A percentile compares a stretch with the other conserved stretches of the same genome.
Evolutionary conservation across 1,140 invertebrate species (phyloP).

Genomic region (Drosophila malerkotliana): DNA sequence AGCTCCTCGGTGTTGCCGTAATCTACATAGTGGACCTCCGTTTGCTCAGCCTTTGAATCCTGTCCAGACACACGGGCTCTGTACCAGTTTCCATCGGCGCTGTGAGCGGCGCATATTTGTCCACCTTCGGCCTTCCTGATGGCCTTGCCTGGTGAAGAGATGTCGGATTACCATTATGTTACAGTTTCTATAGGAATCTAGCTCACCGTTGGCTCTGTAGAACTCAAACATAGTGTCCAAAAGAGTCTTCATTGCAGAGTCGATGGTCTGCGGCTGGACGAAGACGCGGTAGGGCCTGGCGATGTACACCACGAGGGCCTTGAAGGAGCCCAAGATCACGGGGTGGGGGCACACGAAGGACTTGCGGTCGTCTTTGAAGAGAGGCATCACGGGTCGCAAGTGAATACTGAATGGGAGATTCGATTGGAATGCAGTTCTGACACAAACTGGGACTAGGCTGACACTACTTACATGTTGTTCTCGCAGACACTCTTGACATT

Average conservation of each 20-base stretch:
- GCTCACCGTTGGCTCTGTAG: slow-evolving; percentile 85
- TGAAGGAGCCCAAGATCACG: slow-evolving; percentile 57
- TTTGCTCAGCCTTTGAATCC: slow-evolving; percentile 71
- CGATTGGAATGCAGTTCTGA: too few relatives aligned
- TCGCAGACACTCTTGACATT: slow-evolving; percentile 78
- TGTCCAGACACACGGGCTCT: slow-evolving; percentile 86
- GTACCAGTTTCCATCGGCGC: slow-evolving; percentile 88
- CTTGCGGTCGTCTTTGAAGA: slow-evolving; percentile 70
- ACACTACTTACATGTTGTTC: slow-evolving; percentile 67
- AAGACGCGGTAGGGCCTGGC: slow-evolving; percentile 85
- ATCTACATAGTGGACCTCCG: slow-evolving; percentile 89
- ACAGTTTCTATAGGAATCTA: too few relatives aligned
- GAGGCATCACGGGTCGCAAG: slow-evolving; percentile 72
- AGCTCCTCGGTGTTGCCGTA: slow-evolving; percentile 90
- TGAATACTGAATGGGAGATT: slow-evolving; percentile 48
- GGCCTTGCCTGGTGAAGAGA: slow-evolving; percentile 33
- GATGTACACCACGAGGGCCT: slow-evolving; percentile 57
- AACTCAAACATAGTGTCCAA: slow-evolving; percentile 85
- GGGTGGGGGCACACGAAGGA: slow-evolving; percentile 64
- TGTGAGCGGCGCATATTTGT: slow-evolving; percentile 86
- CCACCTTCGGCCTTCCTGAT: slow-evolving; percentile 59
- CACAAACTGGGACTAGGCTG: background rate
- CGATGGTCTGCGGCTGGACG: slow-evolving; percentile 85
- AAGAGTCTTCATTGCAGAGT: slow-evolving; percentile 79
- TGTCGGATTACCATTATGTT: background rate